These are phyloP conservation scores for Catonia carolina DNA, from an alignment of 2,888 invertebrate genomes.

Conservation along the genomic window DNA sequence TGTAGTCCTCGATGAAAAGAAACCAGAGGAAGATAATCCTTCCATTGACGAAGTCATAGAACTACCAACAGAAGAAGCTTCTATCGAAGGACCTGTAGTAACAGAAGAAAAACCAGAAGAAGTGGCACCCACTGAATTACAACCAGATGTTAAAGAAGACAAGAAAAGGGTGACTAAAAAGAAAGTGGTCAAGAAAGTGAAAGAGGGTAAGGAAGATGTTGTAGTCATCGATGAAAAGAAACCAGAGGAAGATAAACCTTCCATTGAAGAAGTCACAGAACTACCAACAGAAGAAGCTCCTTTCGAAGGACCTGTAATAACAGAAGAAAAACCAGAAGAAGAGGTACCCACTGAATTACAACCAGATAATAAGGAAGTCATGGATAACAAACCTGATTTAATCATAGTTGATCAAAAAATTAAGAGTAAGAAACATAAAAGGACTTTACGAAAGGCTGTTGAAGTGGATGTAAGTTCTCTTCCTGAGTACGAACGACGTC, in stretches of 20 bases:
- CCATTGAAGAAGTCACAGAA: neutral
- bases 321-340: constrained; percentile 36
- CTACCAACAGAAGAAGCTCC: constrained; percentile 1
- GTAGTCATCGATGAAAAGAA: too few relatives aligned
- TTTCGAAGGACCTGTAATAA: constrained; percentile 1
- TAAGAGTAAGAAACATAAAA: constrained; percentile 4
- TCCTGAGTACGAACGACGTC: too few relatives aligned
- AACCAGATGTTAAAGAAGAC: constrained; percentile 30
- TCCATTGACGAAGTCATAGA: constrained; percentile 32
- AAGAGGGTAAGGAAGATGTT: constrained; percentile 14
- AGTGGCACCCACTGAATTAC: constrained; percentile 39
- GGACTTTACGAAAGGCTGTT: too few relatives aligned
- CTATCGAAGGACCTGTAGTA: constrained; percentile 33
- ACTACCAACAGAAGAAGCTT: constrained; percentile 32
- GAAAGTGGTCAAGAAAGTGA: constrained; percentile 1
- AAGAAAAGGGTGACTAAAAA: constrained; percentile 14
- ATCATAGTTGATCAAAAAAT: constrained; percentile 18
- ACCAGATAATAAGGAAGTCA: too few relatives aligned
- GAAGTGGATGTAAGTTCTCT: too few relatives aligned
- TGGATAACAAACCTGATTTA: too few relatives aligned
- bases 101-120: constrained; percentile 39
- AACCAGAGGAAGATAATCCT: constrained; percentile 32
- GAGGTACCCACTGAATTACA: constrained; percentile 1
- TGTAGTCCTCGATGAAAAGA: too few relatives aligned
- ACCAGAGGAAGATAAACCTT: neutral